phyloP scores from a whole-genome alignment of 2,797 vertebrate genomes.

The Coluber constrictor region DNA sequence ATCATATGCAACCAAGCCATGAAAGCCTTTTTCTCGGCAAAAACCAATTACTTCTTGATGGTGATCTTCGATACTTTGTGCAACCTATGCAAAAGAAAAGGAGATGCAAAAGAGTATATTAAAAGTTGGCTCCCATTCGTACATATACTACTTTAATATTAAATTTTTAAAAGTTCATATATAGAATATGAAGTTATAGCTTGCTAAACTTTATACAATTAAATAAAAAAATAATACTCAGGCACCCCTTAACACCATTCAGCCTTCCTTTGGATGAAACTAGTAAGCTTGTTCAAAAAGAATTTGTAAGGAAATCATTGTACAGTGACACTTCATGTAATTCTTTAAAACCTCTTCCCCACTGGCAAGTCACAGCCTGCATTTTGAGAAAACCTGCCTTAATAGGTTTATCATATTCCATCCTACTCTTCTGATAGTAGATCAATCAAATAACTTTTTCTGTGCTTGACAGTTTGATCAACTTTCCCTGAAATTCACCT shows the following conservation, averaged over 20 bases:
- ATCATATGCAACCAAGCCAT: constrained; percentile 92
- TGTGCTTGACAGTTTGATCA: neutral
- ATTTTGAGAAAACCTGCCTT: neutral
- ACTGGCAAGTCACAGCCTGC: neutral
- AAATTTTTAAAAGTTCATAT: neutral
- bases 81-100: constrained; percentile 74
- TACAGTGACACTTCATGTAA: neutral
- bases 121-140: constrained; percentile 33
- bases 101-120: constrained; percentile 43
- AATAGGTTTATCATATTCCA: neutral
- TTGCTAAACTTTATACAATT: neutral
- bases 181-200: neutral
- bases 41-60: constrained; percentile 95
- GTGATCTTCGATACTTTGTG: constrained; percentile 95
- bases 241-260: neutral
- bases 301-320: neutral
- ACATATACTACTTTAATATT: neutral
- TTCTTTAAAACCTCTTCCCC: neutral
- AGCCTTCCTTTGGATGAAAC: neutral
- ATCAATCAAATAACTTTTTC: neutral
- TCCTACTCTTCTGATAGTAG: neutral
- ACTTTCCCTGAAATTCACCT: neutral
- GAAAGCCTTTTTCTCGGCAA: constrained; percentile 90
- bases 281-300: neutral
- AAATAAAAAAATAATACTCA: neutral